Evolutionary conservation across 2,888 invertebrate genomes (phyloP).

Genomic region (Nudaria mundana): DNA sequence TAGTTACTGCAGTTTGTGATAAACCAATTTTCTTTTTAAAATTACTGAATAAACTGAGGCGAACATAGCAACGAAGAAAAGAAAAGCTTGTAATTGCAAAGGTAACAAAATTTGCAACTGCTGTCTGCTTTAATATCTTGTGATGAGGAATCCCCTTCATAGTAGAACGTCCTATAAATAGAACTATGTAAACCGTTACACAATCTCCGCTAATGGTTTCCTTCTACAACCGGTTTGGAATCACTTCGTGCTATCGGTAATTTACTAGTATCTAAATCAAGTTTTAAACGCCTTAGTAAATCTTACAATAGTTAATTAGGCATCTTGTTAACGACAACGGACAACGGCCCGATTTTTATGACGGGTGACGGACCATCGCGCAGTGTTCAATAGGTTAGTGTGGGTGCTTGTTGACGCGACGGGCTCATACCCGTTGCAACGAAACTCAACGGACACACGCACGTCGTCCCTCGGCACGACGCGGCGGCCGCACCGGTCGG

Average conservation of each 20-base stretch:
- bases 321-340: too few species aligned
- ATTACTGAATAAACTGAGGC: too few species aligned
- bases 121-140: too few species aligned
- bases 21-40: too few species aligned
- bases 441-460: constrained; percentile 4
- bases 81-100: too few species aligned
- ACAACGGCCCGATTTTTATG: too few species aligned
- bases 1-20: neutral
- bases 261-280: neutral
- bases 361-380: neutral
- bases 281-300: too few species aligned
- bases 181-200: neutral
- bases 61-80: too few species aligned
- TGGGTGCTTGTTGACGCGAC: constrained; percentile 5
- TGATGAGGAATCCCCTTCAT: too few species aligned
- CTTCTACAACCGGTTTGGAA: neutral
- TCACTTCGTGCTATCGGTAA: neutral
- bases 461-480: constrained; percentile 4
- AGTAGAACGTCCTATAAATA: too few species aligned
- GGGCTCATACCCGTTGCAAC: constrained; percentile 6
- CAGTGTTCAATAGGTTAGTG: neutral
- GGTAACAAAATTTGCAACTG: too few species aligned
- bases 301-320: neutral
- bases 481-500: too few species aligned
- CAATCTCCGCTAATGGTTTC: neutral